Conservation (phyloP, 2,113 vertebrate species). For the Brachypodius melanocephalos region DNA sequence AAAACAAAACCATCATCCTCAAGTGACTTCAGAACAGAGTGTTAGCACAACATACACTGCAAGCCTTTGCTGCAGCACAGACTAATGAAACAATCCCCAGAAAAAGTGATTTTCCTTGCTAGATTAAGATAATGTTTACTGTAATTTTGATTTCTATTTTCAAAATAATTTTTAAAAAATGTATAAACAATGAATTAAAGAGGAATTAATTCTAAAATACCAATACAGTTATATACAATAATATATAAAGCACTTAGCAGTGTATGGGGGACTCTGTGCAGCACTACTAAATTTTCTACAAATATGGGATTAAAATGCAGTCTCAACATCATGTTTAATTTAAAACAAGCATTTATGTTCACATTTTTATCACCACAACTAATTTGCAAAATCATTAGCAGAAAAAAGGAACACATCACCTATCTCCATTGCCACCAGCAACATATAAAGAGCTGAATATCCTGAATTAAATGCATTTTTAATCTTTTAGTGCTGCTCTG, state of each 20-base stretch:
- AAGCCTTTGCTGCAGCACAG: background rate
- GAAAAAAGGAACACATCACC: background rate
- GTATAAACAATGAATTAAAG: background rate
- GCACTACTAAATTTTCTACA: background rate
- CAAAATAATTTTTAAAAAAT: background rate
- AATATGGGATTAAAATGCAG: background rate
- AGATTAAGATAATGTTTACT: background rate
- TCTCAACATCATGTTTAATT: background rate
- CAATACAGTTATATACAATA: background rate
- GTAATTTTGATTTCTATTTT: background rate
- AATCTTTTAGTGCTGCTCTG: background rate
- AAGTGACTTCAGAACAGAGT: background rate
- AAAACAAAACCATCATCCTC: background rate
- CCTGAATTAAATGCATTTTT: background rate
- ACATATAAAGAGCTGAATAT: background rate
- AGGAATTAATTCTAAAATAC: background rate
- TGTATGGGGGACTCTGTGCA: background rate
- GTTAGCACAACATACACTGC: background rate
- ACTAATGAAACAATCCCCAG: background rate
- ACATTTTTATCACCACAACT: background rate
- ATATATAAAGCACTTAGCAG: background rate
- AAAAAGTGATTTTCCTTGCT: background rate
- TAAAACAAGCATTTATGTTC: background rate
- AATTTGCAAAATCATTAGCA: background rate
- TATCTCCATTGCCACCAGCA: background rate